Base-by-base conservation (phyloP, 2,113 vertebrate species). In the Mohoua ochrocephala region DNA sequence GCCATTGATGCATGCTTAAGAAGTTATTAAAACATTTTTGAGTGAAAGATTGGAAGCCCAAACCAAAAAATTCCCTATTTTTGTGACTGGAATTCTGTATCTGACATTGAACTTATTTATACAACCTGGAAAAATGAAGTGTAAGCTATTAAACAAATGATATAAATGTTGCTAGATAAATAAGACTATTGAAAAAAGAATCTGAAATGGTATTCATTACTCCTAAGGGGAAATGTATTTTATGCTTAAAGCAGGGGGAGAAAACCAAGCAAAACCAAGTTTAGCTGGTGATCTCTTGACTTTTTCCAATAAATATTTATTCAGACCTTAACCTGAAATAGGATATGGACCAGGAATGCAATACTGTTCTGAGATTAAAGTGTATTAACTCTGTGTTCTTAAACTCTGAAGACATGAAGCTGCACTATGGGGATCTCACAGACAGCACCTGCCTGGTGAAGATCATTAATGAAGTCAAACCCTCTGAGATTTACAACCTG, bases 391-490 rank as follows among this genome's bases (percentile, higher is more conserved):
- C 10, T 90, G 8, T 97, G 14, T 96, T 97, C 94, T 69, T 96
- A 67, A 85, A 80, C 75, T 92, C 85, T 86, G 61, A 98, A 99
- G 99, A 99, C 88, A 99, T 99, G 99, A 99, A 98, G 96, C 95
- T 99, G 94, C 99, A 99, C 94, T 99, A 99, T 3, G 99, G 99
- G 2, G 99, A 99, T 93, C 98, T 99, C 95, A 99, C 99, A 0
- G 99, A 99, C 97, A 99, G 99, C 95, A 99, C 99, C 15, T 99
- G 99, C 97, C 98, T 99, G 57, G 99, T 99, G 97, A 99, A 99
- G 98, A 99, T 99, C 90, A 99, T 99, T 91, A 99, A 99, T 86
- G 97, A 99, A 97, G 99, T 99, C 26, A 99, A 99, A 61, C 99
- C 99, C 5, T 98, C 98, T 2, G 99, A 99, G 97, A 98, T 99